Evolutionary conservation across 1,140 invertebrate species (phyloP).

Genomic region (Sesamia nonagrioides): DNA sequence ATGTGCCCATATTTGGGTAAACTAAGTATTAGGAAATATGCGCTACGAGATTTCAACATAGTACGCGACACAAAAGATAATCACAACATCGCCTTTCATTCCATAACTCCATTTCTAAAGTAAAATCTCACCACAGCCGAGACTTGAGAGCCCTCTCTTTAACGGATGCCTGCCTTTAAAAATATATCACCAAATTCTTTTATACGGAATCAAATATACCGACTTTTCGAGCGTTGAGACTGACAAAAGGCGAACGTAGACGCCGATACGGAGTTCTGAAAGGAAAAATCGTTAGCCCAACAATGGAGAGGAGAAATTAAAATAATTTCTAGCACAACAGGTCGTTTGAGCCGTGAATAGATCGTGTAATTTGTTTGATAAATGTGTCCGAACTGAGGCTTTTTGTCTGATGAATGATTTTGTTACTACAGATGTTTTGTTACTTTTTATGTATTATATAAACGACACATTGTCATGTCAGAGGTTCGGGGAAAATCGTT

Average conservation of each 20-base stretch:
- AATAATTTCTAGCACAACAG: conserved; percentile 44
- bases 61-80: neutral
- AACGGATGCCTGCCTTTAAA: conserved; percentile 24
- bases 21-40: too few species aligned
- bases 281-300: conserved; percentile 41
- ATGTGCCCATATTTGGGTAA: too few species aligned
- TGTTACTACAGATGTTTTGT: neutral
- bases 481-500: neutral
- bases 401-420: conserved; percentile 8
- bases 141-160: conserved; percentile 15
- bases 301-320: conserved; percentile 43
- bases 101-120: neutral
- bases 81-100: conserved; percentile 25
- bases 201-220: conserved; percentile 38
- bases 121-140: conserved; percentile 8
- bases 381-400: conserved; percentile 21
- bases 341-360: conserved; percentile 11
- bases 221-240: conserved; percentile 17
- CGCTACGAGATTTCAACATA: neutral
- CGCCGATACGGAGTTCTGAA: conserved; percentile 14
- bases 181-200: conserved; percentile 38
- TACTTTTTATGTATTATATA: neutral
- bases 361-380: conserved; percentile 44
- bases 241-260: conserved; percentile 42
- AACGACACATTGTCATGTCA: neutral